Base-by-base conservation (phyloP, 2,113 vertebrate species). In the Oreochromis aureus region DNA sequence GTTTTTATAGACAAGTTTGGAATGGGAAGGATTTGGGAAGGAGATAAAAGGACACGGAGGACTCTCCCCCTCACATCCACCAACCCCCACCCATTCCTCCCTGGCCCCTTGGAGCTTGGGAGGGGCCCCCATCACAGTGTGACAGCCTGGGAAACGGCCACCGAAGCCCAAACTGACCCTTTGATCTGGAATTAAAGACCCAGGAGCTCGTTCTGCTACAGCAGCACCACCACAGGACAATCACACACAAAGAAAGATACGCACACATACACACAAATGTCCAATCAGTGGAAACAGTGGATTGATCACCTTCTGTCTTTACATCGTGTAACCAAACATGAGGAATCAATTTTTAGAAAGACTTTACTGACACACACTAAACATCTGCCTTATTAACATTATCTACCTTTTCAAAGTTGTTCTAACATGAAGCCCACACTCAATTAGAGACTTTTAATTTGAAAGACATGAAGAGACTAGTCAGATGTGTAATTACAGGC, bases 151-250 rank as follows among this genome's bases (percentile, higher is more conserved):
- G 89, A 87, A 89, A 84, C 51, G 87, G 71, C 51, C 59, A 79
- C 89, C 6, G 79, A 88, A 79, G 92, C 79, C 85, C 39, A 12
- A 89, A 86, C 89, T 73, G 82, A 92, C 51, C 66, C 89, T 92
- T 93, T 93, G 92, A 93, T 91, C 73, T 90, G 76, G 88, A 89
- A 92, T 92, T 91, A 91, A 91, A 92, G 76, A 93, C 91, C 89
- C 88, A 73, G 91, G 92, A 93, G 89, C 69, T 87, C 69, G 86
- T 92, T 91, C 89, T 91, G 89, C 91, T 87, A 83, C 84, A 63
- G 86, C 58, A 53, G 51, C 84, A 73, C 6, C 79, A 41, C 71
- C 85, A 41, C 78, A 36, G 81, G 85, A 83, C 58, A 30, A 69
- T 85, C 79, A 24, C 81, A 32, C 58, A 69, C 41, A 76, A 58